Percentiles rank a stretch among this genome's conserved stretches.
Conservation (phyloP, 2,113 vertebrate genomes). For the Corythaeola cristata region DNA sequence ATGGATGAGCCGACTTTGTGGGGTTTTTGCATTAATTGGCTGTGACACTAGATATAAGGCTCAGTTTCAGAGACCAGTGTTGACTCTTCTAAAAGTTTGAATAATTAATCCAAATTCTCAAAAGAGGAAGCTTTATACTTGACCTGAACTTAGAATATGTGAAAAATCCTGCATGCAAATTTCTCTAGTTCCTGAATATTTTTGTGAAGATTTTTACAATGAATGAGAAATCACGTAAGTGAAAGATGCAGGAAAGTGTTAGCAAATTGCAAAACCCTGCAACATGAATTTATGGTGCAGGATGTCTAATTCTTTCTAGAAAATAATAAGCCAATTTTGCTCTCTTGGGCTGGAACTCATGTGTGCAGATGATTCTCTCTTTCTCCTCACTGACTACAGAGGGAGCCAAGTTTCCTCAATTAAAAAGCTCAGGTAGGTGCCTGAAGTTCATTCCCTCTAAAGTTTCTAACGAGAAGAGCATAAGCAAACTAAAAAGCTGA, state of each 20-base stretch:
- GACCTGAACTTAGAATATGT: neutral
- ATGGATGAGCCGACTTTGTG: neutral
- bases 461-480: neutral
- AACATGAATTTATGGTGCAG: neutral
- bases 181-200: neutral
- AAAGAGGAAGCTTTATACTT: neutral
- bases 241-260: neutral
- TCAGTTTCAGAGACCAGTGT: neutral
- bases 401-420: slow-evolving; percentile 49
- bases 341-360: neutral
- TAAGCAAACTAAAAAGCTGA: neutral
- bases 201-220: neutral
- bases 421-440: neutral
- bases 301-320: neutral
- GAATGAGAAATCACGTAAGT: neutral
- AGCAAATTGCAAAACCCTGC: neutral
- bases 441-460: neutral
- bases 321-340: neutral
- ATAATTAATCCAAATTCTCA: neutral
- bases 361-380: neutral
- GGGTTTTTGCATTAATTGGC: neutral
- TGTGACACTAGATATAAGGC: neutral
- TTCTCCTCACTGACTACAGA: slow-evolving; percentile 46
- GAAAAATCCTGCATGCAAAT: neutral
- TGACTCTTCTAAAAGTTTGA: neutral